Evolutionary conservation across 2,797 vertebrate species (phyloP).

Genomic region (Thripadectes ignobilis): DNA sequence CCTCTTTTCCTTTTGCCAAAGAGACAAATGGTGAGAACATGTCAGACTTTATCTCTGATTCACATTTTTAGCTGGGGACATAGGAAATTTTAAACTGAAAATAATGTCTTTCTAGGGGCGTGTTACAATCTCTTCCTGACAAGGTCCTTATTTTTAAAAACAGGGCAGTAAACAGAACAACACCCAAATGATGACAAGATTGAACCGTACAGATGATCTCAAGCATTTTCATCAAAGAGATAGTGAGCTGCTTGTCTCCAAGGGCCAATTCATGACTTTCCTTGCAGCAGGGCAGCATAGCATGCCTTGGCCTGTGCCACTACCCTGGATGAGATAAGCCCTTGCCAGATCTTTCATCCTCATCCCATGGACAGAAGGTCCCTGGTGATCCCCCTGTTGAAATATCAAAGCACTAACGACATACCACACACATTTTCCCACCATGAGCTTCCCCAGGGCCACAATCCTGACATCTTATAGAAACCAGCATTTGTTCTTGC

Average conservation of each 20-base stretch:
- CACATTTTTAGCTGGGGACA: conserved; percentile 49
- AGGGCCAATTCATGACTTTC: background rate
- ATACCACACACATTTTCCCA: background rate
- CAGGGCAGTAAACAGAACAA: conserved; percentile 11
- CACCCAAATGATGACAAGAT: conserved; percentile 18
- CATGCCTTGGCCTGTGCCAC: background rate
- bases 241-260: background rate
- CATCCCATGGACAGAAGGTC: background rate
- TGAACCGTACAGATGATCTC: background rate
- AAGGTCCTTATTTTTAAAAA: conserved; percentile 29
- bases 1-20: conserved; percentile 70
- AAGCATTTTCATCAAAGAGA: background rate
- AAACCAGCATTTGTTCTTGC: background rate
- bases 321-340: background rate
- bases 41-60: conserved; percentile 47
- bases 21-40: conserved; percentile 63
- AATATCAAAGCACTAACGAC: background rate
- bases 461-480: background rate
- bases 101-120: conserved; percentile 9
- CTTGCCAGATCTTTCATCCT: background rate
- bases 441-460: background rate
- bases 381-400: background rate
- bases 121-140: conserved; percentile 48
- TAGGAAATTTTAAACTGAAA: conserved; percentile 63
- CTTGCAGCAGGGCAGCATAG: background rate